Evolutionary conservation across 2,113 vertebrate genomes (phyloP).

Genomic region (Lutjanus erythropterus): DNA sequence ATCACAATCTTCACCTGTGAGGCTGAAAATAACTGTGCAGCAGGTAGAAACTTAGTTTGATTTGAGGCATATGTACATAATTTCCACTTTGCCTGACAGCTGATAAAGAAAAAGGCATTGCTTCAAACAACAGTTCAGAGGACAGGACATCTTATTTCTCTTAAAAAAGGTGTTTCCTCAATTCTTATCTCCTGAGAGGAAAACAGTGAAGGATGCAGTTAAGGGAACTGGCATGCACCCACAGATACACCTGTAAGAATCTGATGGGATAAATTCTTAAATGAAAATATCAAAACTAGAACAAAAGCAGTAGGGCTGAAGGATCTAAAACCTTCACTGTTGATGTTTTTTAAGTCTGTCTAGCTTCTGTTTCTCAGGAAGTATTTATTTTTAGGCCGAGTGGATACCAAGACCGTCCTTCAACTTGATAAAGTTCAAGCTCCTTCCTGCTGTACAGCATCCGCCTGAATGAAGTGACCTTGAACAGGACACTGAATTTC

Average conservation of each 20-base stretch:
- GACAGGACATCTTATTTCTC: not conserved
- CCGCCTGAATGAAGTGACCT: constrained; percentile 28
- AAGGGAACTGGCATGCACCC: not conserved
- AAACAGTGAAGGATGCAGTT: not conserved
- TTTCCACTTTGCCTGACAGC: not conserved
- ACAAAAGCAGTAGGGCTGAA: constrained; percentile 32
- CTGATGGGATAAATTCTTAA: constrained; percentile 20
- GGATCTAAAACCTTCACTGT: not conserved
- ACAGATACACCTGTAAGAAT: constrained; percentile 12
- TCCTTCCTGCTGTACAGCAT: constrained; percentile 16
- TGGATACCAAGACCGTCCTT: constrained; percentile 25
- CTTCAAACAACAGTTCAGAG: not conserved
- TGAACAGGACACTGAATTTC: constrained; percentile 41
- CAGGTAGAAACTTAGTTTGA: not conserved
- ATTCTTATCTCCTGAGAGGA: not conserved
- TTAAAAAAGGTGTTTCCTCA: not conserved
- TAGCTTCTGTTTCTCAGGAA: constrained; percentile 13
- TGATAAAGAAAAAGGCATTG: not conserved
- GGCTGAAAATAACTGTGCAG: not conserved
- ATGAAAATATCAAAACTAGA: constrained; percentile 28
- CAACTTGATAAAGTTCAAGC: constrained; percentile 37
- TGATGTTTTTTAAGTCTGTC: not conserved
- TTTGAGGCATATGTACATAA: not conserved
- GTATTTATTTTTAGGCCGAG: constrained; percentile 19
- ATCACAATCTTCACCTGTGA: no score